Evolutionary conservation across 2,113 vertebrate genomes (phyloP).

Genomic region (Glareola pratincola): DNA sequence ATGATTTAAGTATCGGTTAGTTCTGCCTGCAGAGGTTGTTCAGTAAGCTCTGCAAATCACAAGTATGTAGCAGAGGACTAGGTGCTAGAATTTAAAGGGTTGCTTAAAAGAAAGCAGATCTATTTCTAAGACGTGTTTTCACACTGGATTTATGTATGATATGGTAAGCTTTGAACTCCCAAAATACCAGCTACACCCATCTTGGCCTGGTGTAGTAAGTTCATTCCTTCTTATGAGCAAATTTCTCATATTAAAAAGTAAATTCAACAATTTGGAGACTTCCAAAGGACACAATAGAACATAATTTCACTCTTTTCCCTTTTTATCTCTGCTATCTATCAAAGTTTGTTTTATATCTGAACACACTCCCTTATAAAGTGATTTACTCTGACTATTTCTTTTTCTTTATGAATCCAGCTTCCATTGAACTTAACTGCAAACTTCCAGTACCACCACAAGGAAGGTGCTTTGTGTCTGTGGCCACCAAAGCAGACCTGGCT

Average conservation of each 20-base stretch:
- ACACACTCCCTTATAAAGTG: not conserved
- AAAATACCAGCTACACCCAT: not conserved
- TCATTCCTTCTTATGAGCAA: not conserved
- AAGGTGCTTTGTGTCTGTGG: not conserved
- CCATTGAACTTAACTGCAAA: not conserved
- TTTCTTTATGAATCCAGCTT: not conserved
- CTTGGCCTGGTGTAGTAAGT: not conserved
- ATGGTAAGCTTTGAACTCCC: not conserved
- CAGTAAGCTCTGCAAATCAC: not conserved
- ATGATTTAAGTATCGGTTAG: no score
- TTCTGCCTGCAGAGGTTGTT: not conserved
- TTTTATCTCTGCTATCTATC: not conserved
- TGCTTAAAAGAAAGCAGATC: not conserved
- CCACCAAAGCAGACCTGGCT: not conserved
- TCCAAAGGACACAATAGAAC: not conserved
- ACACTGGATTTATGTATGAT: not conserved
- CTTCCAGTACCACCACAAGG: not conserved
- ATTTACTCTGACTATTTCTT: not conserved
- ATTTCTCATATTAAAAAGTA: not conserved
- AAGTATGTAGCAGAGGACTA: not conserved
- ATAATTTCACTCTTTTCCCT: not conserved
- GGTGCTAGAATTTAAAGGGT: not conserved
- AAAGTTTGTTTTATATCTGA: not conserved
- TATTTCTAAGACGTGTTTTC: not conserved
- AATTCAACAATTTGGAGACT: not conserved